Evolutionary conservation across 2,797 vertebrate genomes (phyloP).

Genomic region (Diceros bicornis): DNA sequence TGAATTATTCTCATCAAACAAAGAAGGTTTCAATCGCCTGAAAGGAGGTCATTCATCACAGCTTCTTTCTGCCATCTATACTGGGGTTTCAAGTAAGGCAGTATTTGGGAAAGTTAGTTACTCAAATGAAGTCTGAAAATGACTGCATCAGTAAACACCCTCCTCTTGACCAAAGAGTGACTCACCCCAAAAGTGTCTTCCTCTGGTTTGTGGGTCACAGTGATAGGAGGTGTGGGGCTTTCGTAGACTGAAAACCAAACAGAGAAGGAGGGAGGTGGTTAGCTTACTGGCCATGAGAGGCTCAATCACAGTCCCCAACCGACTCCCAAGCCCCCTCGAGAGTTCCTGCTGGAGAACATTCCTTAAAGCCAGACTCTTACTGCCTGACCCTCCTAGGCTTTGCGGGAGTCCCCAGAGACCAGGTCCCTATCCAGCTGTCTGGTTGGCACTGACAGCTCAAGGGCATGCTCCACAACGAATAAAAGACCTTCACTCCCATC

Average conservation of each 20-base stretch:
- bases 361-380: no score
- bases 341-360: not conserved
- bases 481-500: not conserved
- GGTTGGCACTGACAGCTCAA: not conserved
- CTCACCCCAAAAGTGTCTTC: conserved; percentile 99
- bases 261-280: conserved; percentile 55
- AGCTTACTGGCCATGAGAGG: not conserved
- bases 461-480: not conserved
- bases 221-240: conserved; percentile 93
- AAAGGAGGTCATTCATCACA: not conserved
- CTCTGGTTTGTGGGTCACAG: conserved; percentile 95
- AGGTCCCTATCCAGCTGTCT: not conserved
- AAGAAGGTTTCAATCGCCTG: not conserved
- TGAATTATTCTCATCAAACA: conserved; percentile 48
- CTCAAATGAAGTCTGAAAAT: not conserved
- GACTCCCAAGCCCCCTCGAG: not conserved
- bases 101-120: not conserved
- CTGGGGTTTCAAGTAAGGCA: not conserved
- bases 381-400: not conserved
- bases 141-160: not conserved
- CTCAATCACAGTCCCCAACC: not conserved
- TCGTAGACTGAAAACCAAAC: conserved; percentile 90
- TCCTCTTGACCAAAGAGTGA: conserved; percentile 64
- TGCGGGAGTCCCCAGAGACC: not conserved
- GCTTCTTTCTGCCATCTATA: not conserved